A percentile compares a stretch with the other conserved stretches of the same genome.
Evolutionary conservation across 2,113 vertebrate genomes (phyloP).

Genomic region (Struthidea cinerea): DNA sequence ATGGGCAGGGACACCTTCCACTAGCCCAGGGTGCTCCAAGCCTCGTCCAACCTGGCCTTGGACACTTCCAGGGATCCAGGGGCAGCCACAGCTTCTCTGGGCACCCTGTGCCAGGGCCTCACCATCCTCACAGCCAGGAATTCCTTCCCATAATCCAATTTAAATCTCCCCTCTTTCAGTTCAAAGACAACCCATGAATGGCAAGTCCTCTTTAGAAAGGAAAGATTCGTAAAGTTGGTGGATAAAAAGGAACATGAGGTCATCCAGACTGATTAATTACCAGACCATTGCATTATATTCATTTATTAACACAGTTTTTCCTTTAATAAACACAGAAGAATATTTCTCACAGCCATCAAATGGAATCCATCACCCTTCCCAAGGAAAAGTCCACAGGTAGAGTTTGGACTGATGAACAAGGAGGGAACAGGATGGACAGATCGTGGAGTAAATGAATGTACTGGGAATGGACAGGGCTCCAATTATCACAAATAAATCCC

Average conservation of each 20-base stretch:
- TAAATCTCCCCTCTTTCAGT: not conserved
- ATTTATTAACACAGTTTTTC: not conserved
- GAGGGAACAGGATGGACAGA: not conserved
- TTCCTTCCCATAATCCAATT: not conserved
- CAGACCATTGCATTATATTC: not conserved
- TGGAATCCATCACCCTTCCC: not conserved
- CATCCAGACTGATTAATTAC: not conserved
- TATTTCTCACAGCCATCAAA: not conserved
- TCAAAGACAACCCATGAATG: not conserved
- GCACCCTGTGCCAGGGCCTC: not conserved
- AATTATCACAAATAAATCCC: not conserved
- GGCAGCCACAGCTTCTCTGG: not conserved
- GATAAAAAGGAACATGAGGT: not conserved
- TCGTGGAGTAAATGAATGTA: fast-evolving
- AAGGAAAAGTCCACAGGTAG: not conserved
- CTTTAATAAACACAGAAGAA: not conserved
- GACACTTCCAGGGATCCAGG: not conserved
- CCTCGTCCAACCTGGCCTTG: fast-evolving
- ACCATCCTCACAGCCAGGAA: fast-evolving
- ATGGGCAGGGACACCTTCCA: not conserved
- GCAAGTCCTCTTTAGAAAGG: not conserved
- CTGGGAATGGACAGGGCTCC: not conserved
- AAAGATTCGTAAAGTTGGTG: not conserved
- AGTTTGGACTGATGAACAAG: not conserved
- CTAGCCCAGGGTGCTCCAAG: fast-evolving